Base-by-base conservation (phyloP, 2,888 invertebrate genomes). In the Escarpia spicata region DNA sequence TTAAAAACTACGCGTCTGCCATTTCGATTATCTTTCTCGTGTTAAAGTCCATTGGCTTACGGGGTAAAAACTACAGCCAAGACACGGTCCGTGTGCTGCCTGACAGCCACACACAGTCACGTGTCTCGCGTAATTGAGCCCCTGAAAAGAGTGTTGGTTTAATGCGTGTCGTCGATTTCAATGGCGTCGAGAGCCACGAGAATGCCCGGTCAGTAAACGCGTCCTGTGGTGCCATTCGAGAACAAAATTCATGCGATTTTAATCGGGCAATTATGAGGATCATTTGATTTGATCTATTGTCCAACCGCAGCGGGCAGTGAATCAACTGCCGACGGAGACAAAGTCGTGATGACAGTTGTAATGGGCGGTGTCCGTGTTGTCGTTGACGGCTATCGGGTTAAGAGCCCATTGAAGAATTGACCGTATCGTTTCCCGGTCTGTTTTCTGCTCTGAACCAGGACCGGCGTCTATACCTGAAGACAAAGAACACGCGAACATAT, bases 21-120 rank as follows among this genome's bases (percentile, higher is more conserved):
- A 26, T 75, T 75, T 75, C 75, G 75, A 26, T 75, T 75, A 19
- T 26, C 75, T 75, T 19, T 75, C 4, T 75, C 26, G 75, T 26
- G 75, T 75, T 75, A 75, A 75, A 75, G 75, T 75, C 75, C 75
- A 75, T 26, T 75, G 75, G 75, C 75, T 75, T 26, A 75, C n/a
- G 15, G 19, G 3, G 75, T 8, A 75, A 75, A 75, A 19, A 75
- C 75, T 26, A 6, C 26, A 19, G 19, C 6, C 19, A 26, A 75
- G 75, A 15, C 19, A 75, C 75, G n/a, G 75, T 75, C n/a, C 26
- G 2, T 26, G 75, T 15, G 15, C 12, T 52, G 6, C n/a, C 26
- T 75, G 75, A 75, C 19, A n/a, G 75, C 26, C 75, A 4, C 19
- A 75, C n/a, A 75, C 1, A 75, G n/a, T 75, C 75, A 75, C 75